phyloP scores from a whole-genome alignment of 2,888 invertebrate species.

The Epiperipatus broadwayi region DNA sequence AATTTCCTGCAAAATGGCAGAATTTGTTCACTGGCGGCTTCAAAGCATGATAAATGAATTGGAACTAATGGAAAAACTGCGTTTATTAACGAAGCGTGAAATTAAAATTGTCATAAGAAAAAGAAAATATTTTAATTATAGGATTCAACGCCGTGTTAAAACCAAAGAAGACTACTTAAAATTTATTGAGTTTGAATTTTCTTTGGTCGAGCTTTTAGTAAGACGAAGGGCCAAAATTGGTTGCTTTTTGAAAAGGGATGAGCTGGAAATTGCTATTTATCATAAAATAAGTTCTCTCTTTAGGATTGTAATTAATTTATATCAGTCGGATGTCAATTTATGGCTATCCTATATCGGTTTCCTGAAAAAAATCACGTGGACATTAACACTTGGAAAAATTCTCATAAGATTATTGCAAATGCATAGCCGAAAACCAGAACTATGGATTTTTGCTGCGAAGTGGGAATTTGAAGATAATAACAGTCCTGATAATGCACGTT shows the following conservation, averaged over 20 bases:
- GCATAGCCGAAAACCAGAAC: conserved; percentile 48
- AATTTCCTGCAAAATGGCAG: conserved; percentile 50
- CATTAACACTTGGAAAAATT: too few species aligned
- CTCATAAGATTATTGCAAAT: too few species aligned
- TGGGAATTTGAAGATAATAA: conserved; percentile 52
- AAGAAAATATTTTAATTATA: conserved; percentile 50
- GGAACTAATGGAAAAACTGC: conserved; percentile 52
- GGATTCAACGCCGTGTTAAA: conserved; percentile 45
- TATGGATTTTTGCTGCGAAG: conserved; percentile 59
- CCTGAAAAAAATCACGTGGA: conserved; percentile 48
- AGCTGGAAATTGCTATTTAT: conserved; percentile 47
- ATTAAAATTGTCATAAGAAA: conserved; percentile 44
- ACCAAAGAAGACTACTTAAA: conserved; percentile 46
- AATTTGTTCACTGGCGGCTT: conserved; percentile 53
- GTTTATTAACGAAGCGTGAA: conserved; percentile 47
- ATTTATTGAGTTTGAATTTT: conserved; percentile 47
- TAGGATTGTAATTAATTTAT: conserved; percentile 45
- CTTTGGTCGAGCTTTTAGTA: conserved; percentile 43
- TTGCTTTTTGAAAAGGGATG: conserved; percentile 40
- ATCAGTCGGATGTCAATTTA: conserved; percentile 48
- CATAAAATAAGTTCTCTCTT: conserved; percentile 52
- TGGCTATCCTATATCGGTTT: conserved; percentile 62
- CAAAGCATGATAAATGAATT: conserved; percentile 60
- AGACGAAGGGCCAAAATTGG: conserved; percentile 37
- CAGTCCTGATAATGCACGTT: conserved; percentile 46